These are phyloP conservation scores for Aphidius ervi DNA, from an alignment of 1,140 invertebrate species.

Conservation along the genomic window DNA sequence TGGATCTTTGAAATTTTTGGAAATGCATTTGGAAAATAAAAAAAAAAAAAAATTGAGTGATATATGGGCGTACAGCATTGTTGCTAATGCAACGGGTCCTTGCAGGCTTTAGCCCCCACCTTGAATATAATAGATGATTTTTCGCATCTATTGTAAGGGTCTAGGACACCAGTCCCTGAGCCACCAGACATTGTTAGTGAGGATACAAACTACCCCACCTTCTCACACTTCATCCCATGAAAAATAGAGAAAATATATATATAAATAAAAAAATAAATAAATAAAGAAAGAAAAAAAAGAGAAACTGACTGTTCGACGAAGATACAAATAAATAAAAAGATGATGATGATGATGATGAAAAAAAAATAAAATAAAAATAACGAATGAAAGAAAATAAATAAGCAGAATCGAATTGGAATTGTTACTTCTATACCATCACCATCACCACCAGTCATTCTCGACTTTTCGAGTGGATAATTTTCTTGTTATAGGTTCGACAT, in stretches of 20 bases:
- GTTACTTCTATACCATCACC: slow-evolving; percentile 13
- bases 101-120: slow-evolving; percentile 26
- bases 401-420: slow-evolving; percentile 19
- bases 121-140: slow-evolving; percentile 51
- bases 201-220: slow-evolving; percentile 30
- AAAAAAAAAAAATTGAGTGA: slow-evolving; percentile 36
- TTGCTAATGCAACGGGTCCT: slow-evolving; percentile 31
- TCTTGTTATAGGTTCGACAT: slow-evolving; percentile 48
- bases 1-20: slow-evolving; percentile 11
- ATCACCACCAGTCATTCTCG: slow-evolving; percentile 28
- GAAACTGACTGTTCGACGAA: too few relatives aligned
- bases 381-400: slow-evolving; percentile 7
- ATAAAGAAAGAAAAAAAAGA: too few relatives aligned
- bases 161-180: slow-evolving; percentile 32
- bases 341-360: too few relatives aligned
- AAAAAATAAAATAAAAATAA: background rate
- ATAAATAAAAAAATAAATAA: too few relatives aligned
- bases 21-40: slow-evolving; percentile 7
- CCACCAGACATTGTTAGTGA: slow-evolving; percentile 43
- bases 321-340: too few relatives aligned
- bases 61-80: slow-evolving; percentile 51
- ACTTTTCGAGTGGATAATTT: slow-evolving; percentile 50
- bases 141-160: slow-evolving; percentile 47
- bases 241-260: too few relatives aligned
- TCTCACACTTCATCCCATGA: slow-evolving; percentile 1